These are phyloP conservation scores for Bombus pyrosoma DNA, from an alignment of 1,140 invertebrate genomes.

Conservation along the genomic window DNA sequence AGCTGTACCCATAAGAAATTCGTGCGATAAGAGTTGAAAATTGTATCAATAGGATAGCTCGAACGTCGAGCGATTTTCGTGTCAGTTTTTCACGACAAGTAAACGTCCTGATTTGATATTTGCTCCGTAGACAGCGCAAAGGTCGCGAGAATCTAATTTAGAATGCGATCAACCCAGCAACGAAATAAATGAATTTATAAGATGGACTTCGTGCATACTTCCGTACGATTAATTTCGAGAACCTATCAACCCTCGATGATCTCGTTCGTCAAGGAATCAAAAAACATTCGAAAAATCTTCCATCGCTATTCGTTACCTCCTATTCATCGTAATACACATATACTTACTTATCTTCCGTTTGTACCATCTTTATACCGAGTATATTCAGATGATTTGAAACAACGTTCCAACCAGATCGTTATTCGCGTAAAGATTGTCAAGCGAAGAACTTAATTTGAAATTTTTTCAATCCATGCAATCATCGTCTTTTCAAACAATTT, in stretches of 20 bases:
- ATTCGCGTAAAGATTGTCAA: background rate
- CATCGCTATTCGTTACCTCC: background rate
- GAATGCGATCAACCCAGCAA: conserved; percentile 6
- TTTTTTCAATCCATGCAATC: background rate
- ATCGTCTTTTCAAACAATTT: background rate
- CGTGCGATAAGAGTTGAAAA: background rate
- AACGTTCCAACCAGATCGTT: background rate
- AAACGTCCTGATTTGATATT: conserved; percentile 7
- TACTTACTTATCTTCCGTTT: background rate
- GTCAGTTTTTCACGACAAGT: background rate
- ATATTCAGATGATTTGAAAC: background rate
- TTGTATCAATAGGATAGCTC: too few species aligned
- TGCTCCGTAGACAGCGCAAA: background rate
- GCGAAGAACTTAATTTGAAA: background rate
- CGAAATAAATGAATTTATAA: conserved; percentile 22
- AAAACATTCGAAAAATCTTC: background rate
- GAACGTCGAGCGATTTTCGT: conserved; percentile 1
- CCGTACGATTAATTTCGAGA: background rate
- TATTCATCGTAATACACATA: background rate
- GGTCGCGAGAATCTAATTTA: conserved; percentile 17
- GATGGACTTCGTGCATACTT: background rate
- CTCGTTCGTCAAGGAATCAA: background rate
- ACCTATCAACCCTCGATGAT: conserved; percentile 13
- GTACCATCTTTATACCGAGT: background rate
- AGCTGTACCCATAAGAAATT: too few species aligned